A percentile compares a stretch with the other conserved stretches of the same genome.
phyloP scores from a whole-genome alignment of 2,888 invertebrate genomes.

The Mythimna lalbum region DNA sequence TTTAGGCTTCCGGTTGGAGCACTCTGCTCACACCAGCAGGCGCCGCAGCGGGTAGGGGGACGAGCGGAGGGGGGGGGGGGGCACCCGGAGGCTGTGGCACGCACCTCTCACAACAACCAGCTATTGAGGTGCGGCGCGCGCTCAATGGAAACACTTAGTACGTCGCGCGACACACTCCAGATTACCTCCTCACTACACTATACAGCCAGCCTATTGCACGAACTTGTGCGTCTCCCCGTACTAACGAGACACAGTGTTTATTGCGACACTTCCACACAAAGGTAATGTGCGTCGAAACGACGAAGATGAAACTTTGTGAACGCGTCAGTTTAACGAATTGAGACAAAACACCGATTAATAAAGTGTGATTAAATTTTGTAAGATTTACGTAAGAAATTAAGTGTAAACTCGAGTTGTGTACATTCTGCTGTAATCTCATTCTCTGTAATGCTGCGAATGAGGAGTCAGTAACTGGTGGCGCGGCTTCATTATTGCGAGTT shows the following conservation, averaged over 20 bases:
- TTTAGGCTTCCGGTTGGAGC: background rate
- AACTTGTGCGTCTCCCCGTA: background rate
- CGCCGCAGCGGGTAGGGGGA: too few relatives aligned
- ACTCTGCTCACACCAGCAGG: background rate
- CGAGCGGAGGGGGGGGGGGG: background rate
- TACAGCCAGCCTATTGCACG: background rate
- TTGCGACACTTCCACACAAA: background rate
- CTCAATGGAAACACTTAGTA: conserved; percentile 10
- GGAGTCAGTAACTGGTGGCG: background rate
- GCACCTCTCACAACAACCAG: background rate
- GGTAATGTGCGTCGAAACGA: background rate
- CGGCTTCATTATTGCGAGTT: conserved; percentile 14
- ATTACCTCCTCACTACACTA: conserved; percentile 7
- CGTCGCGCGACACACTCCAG: conserved; percentile 9
- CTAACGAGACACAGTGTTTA: background rate
- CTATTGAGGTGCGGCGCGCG: background rate
- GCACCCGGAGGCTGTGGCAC: background rate
- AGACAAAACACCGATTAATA: background rate
- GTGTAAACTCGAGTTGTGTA: background rate
- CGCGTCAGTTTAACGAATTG: background rate
- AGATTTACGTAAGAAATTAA: too few relatives aligned
- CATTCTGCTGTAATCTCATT: background rate
- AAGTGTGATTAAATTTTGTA: too few relatives aligned
- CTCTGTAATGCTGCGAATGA: background rate
- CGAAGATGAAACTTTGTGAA: conserved; percentile 3